Evolutionary conservation across 1,140 invertebrate species (phyloP).

Genomic region (Heliothis virescens): DNA sequence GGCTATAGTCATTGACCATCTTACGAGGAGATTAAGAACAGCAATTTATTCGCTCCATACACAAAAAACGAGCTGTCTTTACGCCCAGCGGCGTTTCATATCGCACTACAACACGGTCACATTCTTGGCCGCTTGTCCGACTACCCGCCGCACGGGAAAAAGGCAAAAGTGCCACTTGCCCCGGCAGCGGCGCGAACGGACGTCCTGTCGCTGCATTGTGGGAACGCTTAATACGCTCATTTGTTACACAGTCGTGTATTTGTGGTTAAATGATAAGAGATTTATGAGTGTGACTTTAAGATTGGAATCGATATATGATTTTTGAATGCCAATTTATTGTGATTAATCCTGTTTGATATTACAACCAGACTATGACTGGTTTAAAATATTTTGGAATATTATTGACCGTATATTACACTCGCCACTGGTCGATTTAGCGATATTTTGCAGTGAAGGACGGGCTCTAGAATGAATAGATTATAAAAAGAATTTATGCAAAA

Average conservation of each 20-base stretch:
- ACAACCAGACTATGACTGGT: too few relatives aligned
- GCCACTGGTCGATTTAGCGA: too few relatives aligned
- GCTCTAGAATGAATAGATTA: too few relatives aligned
- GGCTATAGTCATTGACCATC: slow-evolving; percentile 49
- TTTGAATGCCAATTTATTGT: background rate
- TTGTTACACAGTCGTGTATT: slow-evolving; percentile 55
- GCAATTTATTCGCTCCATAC: slow-evolving; percentile 59
- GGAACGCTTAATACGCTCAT: slow-evolving; percentile 57
- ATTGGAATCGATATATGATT: background rate
- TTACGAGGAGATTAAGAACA: slow-evolving; percentile 41
- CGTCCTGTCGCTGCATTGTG: slow-evolving; percentile 66
- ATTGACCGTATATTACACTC: too few relatives aligned
- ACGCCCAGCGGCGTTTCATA: slow-evolving; percentile 63
- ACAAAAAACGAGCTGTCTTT: slow-evolving; percentile 62
- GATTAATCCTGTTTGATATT: slow-evolving; percentile 13
- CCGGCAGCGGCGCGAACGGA: slow-evolving; percentile 60
- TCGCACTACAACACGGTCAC: slow-evolving; percentile 67
- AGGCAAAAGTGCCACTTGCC: slow-evolving; percentile 60
- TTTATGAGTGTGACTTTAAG: slow-evolving; percentile 31
- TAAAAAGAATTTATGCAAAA: too few relatives aligned
- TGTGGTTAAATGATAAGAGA: slow-evolving; percentile 43
- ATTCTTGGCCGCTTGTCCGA: slow-evolving; percentile 55
- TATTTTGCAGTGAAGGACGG: too few relatives aligned
- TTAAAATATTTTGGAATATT: too few relatives aligned
- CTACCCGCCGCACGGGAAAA: slow-evolving; percentile 67